Conservation (phyloP, 2,797 vertebrate species). For the Typhlichthys eigenmanni region DNA sequence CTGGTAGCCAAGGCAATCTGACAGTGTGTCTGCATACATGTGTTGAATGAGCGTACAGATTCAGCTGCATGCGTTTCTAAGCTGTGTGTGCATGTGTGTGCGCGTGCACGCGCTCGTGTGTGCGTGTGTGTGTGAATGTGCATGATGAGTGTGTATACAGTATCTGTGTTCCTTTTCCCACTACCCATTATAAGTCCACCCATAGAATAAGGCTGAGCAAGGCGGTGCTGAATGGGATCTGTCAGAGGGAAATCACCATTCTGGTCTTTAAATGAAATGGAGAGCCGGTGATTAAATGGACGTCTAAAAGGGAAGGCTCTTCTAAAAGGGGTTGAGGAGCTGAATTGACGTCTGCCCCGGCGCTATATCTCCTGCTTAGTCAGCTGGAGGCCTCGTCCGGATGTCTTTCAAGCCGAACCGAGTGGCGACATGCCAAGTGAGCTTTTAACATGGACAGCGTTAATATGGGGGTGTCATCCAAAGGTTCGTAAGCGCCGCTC, state of each 20-base stretch:
- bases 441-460: neutral
- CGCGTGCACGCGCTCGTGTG: neutral
- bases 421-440: neutral
- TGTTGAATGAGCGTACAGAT: slow-evolving; percentile 4
- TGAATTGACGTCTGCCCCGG: slow-evolving; percentile 3
- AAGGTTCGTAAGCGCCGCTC: neutral
- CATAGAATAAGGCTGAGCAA: slow-evolving; percentile 26
- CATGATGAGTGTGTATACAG: too few species aligned
- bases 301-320: slow-evolving; percentile 4
- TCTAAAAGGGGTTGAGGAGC: slow-evolving; percentile 11
- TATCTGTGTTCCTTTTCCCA: slow-evolving; percentile 9
- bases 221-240: slow-evolving; percentile 4
- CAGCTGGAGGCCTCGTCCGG: slow-evolving; percentile 1
- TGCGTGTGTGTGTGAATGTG: neutral
- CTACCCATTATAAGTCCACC: slow-evolving; percentile 28
- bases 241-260: slow-evolving; percentile 21
- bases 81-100: slow-evolving; percentile 1
- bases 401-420: neutral
- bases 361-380: neutral
- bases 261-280: slow-evolving; percentile 40
- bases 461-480: too few species aligned
- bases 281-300: slow-evolving; percentile 37
- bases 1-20: slow-evolving; percentile 21
- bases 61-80: neutral
- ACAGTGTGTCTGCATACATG: slow-evolving; percentile 12